Percentiles rank a stretch among this genome's conserved stretches.
phyloP scores from a whole-genome alignment of 2,113 vertebrate genomes.

The Cygnus buccinator region DNA sequence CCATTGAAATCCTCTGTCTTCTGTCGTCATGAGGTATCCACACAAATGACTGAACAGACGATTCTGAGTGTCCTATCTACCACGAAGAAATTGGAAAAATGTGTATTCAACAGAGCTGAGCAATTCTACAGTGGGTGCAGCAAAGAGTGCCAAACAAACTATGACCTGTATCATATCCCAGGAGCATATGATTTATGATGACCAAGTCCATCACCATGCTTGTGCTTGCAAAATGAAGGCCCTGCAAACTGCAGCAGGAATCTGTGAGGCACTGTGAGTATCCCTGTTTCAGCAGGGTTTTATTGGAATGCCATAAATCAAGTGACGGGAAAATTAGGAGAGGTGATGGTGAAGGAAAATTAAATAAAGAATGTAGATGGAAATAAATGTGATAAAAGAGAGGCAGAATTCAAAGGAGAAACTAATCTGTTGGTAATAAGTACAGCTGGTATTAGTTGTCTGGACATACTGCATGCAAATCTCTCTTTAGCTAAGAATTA shows the following conservation, averaged over 20 bases:
- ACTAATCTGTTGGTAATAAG: neutral
- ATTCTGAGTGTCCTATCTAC: neutral
- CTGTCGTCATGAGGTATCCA: neutral
- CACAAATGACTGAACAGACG: fast-evolving
- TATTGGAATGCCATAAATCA: neutral
- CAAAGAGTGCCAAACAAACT: neutral
- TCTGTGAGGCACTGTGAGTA: neutral
- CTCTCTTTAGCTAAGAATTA: slow-evolving; percentile 9
- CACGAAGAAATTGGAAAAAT: neutral
- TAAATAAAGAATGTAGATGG: neutral
- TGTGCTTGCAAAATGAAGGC: neutral
- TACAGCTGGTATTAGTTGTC: neutral
- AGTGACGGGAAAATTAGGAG: neutral
- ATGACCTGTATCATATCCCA: neutral
- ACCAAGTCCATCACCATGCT: neutral
- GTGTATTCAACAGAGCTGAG: neutral
- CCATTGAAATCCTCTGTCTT: neutral
- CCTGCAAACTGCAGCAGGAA: neutral
- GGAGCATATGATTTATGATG: neutral
- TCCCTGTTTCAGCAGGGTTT: neutral
- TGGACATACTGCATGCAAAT: neutral
- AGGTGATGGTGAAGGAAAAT: neutral
- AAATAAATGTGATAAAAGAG: neutral
- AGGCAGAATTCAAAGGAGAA: neutral
- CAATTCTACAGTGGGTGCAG: neutral